Base-by-base conservation (phyloP, 2,888 invertebrate species). In the Spodoptera picta region DNA sequence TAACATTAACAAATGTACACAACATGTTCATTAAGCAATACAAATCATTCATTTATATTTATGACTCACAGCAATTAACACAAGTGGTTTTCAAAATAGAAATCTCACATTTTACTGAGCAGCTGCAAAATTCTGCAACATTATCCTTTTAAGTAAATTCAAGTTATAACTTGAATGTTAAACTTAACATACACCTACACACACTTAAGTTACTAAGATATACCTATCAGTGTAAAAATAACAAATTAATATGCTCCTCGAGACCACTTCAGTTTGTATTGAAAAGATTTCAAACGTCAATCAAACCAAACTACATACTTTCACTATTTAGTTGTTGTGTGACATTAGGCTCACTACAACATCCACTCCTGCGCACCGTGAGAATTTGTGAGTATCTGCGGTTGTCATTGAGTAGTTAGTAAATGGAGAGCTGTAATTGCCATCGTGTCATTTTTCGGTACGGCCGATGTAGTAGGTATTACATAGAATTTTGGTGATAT, bases 321-420 rank as follows among this genome's bases (percentile, higher is more conserved):
- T 70, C 73, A 70, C 72, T 45, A n/a, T 42, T 31, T 42, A 45
- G 19, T 46, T 47, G 45, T 53, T 14, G 24, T 51, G 61, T 72
- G 72, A 54, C 67, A 52, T 72, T 61, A 65, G 55, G 71, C 57
- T 42, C 57, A 54, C 45, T 47, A 57, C 47, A 11, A 43, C 47
- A 54, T 47, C 44, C 10, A 72, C 67, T 58, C 70, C 61, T 43
- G 66, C 66, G 57, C 72, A 72, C 45, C 70, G 67, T 70, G 70
- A 67, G 70, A 70, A 70, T 70, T 58, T 12, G 54, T 48, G 48
- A 57, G 43, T 65, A 31, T 24, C 19, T 48, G 46, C 27, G 24
- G 48, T 48, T 6, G 9, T 7, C 48, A 49, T 41, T 1, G 72
- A 60, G 23, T 65, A 50, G 3, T 11, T 4, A 72, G 41, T n/a